Evolutionary conservation across 1,140 invertebrate genomes (phyloP), one percentile per base, ranked within the genome.

Genomic region (Sitophilus oryzae): DNA sequence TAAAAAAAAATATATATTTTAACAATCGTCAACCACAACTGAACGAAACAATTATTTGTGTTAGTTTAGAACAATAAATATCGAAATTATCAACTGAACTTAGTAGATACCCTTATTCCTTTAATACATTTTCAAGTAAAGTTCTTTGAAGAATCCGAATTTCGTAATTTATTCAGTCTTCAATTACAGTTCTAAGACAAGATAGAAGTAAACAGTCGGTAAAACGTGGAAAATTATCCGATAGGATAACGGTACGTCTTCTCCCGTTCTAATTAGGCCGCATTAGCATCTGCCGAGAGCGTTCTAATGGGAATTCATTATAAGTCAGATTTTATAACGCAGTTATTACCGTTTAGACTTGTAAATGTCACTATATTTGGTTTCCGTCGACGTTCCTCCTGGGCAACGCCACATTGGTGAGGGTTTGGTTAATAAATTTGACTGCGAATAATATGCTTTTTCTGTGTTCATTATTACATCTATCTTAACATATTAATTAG

Each of bases 331-430:
- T 42, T 42, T 42, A 42, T 42, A 42, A 42, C 19, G 40, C 4
- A 21, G 40, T 42, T 42, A 42, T 42, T 20, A 42, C 40, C 40
- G 16, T 42, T 42, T 42, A 42, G 40, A 42, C 40, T 42, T 42
- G 40, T 42, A 42, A 42, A 42, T 42, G 40, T 42, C 40, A 18
- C 16, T 3, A 42, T 42, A 42, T 42, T 42, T 42, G 40, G 40
- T 42, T 42, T 42, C 9, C 18, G 15, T 3, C n/a, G n/a, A n/a
- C 40, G 40, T 42, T 42, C 16, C 16, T 19, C 21, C 21, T 42
- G 21, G 40, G 40, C 18, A 42, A 42, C 18, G 40, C 21, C 15
- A 42, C 16, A 19, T 19, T 9, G 11, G 19, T 15, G 40, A 19
- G n/a, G n/a, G 40, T 42, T 42, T 1, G 19, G 18, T 21, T 42